These are phyloP conservation scores for Sturmia bella DNA, from an alignment of 2,888 invertebrate species.

Conservation along the genomic window DNA sequence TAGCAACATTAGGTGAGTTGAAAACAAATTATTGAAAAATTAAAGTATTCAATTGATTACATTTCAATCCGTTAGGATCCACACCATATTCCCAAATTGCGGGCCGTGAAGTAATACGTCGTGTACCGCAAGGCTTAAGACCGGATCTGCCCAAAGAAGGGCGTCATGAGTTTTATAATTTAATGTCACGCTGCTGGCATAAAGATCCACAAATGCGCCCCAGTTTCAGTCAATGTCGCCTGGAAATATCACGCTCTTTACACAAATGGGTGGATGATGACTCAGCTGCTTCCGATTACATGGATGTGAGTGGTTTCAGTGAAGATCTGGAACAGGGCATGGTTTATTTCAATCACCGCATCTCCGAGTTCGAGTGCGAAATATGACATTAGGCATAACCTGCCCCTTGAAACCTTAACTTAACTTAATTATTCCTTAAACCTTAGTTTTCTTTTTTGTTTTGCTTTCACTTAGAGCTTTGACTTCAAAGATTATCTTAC, in stretches of 20 bases:
- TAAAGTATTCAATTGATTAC: background rate
- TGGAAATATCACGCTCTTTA: slow-evolving; percentile 80
- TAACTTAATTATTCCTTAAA: background rate
- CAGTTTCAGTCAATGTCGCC: slow-evolving; percentile 85
- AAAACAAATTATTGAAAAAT: background rate
- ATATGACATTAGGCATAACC: slow-evolving; percentile 81
- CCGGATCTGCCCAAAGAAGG: slow-evolving; percentile 91
- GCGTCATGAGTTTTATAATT: slow-evolving; percentile 86
- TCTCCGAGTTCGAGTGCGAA: slow-evolving; percentile 86
- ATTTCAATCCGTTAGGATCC: slow-evolving; percentile 85
- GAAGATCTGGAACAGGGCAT: slow-evolving; percentile 82
- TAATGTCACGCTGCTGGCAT: slow-evolving; percentile 86
- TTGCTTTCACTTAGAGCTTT: background rate
- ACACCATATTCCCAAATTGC: slow-evolving; percentile 93
- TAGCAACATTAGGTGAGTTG: slow-evolving; percentile 88
- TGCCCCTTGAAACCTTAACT: slow-evolving; percentile 57
- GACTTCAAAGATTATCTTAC: background rate
- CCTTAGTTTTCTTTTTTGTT: slow-evolving; percentile 32
- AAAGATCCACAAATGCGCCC: slow-evolving; percentile 89
- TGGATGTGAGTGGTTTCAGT: slow-evolving; percentile 82
- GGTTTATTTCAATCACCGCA: slow-evolving; percentile 83
- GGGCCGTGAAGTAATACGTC: slow-evolving; percentile 90
- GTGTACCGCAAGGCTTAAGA: slow-evolving; percentile 89
- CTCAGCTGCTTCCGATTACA: slow-evolving; percentile 81
- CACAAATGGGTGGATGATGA: slow-evolving; percentile 82